Conservation (phyloP, 2,888 invertebrate genomes). For the Noctuana brunneofusca region DNA sequence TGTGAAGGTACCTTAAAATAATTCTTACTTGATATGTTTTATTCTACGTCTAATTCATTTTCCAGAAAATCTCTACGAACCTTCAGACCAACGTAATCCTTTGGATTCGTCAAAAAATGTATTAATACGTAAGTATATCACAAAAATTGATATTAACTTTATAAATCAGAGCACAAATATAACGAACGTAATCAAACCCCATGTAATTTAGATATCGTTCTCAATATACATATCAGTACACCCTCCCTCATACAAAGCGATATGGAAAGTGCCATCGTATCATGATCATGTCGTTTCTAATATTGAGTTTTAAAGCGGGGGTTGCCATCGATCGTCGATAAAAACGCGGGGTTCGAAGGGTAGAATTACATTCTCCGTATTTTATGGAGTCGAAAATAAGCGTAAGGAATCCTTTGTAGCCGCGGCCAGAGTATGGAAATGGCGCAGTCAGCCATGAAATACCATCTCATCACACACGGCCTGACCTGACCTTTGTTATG, state of each 20-base stretch:
- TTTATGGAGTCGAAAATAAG: conserved; percentile 45
- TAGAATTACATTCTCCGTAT: conserved; percentile 51
- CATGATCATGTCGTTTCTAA: conserved; percentile 32
- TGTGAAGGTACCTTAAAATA: too few relatives aligned
- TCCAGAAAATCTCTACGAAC: too few relatives aligned
- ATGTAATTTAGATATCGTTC: conserved; percentile 24
- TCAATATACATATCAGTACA: conserved; percentile 6
- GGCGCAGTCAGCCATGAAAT: conserved; percentile 18
- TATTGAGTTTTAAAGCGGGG: conserved; percentile 31
- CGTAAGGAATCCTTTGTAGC: conserved; percentile 40
- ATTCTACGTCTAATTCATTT: too few relatives aligned
- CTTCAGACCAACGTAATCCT: too few relatives aligned
- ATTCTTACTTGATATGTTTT: too few relatives aligned
- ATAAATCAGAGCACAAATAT: not conserved
- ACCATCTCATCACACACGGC: conserved; percentile 15
- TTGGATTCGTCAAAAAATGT: too few relatives aligned
- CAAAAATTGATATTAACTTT: too few relatives aligned
- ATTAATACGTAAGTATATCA: too few relatives aligned
- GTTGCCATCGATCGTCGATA: conserved; percentile 46
- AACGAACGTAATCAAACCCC: conserved; percentile 9
- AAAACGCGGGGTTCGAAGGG: conserved; percentile 41
- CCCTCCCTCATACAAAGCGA: conserved; percentile 23
- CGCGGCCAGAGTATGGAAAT: conserved; percentile 16
- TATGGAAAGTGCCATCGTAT: conserved; percentile 21
- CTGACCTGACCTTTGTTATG: not conserved